Percentiles rank a stretch among this genome's conserved stretches.
Evolutionary conservation across 1,140 invertebrate genomes (phyloP).

Genomic region (Leptopilina boulardi): DNA sequence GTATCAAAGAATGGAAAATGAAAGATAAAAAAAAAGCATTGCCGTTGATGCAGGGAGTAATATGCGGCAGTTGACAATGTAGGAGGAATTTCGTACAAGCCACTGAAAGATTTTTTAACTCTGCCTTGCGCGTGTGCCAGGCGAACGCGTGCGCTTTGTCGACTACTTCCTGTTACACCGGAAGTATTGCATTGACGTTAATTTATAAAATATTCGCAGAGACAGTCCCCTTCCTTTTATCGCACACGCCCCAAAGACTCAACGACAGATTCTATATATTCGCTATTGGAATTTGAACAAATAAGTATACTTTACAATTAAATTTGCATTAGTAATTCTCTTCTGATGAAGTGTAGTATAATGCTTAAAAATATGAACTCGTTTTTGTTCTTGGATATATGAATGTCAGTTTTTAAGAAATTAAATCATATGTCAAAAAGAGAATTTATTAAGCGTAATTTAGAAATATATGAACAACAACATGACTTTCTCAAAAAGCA

Average conservation of each 20-base stretch:
- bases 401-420: too few species aligned
- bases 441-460: too few species aligned
- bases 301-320: not conserved
- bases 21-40: constrained; percentile 41
- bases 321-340: constrained; percentile 33
- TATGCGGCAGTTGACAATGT: constrained; percentile 62
- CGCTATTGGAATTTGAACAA: not conserved
- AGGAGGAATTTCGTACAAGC: constrained; percentile 59
- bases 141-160: constrained; percentile 59
- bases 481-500: too few species aligned
- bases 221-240: constrained; percentile 49
- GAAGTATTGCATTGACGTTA: constrained; percentile 71
- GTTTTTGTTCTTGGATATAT: too few species aligned
- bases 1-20: constrained; percentile 43
- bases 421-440: too few species aligned
- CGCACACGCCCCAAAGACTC: constrained; percentile 30
- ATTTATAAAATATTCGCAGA: constrained; percentile 71
- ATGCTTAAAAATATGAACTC: too few species aligned
- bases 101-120: constrained; percentile 58
- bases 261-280: constrained; percentile 27
- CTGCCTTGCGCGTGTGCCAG: constrained; percentile 47
- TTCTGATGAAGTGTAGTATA: too few species aligned
- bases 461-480: too few species aligned
- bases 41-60: constrained; percentile 42
- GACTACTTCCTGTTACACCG: constrained; percentile 69